Evolutionary conservation across 1,140 invertebrate genomes (phyloP), one percentile per base, ranked within the genome.

Genomic region (Temnothorax longispinosus): DNA sequence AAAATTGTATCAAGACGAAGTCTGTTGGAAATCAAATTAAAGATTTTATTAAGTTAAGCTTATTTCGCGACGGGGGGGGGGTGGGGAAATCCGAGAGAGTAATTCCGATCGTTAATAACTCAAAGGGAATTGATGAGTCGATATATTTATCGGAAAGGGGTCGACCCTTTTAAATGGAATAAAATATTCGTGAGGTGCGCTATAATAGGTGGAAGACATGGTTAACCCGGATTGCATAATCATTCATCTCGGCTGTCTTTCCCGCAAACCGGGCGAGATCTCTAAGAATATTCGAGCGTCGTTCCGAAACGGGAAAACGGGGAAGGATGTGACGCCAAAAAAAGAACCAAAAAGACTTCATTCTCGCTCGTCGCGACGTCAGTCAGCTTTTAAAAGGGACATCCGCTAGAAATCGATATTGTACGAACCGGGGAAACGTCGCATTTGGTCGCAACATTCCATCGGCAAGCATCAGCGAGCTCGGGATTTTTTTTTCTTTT

Each of bases 1-100:
- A 35, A 78, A 78, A 41, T 65, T 65, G 32, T 50, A 78, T 78
- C 47, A 47, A 35, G 44, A 44, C 11, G n/a, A 78, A 35, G 44
- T 38, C 41, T n/a, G 7, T n/a, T 11, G 18, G 32, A 78, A 65
- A 65, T 78, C 18, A 65, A 65, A 47, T 78, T 65, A 65, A 78
- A 47, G 60, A 35, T 64, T 78, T 78, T 21, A 65, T 78, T 47
- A 78, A 64, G 56, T 78, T 47, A 78, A 65, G 44, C 56, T 78
- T 65, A 65, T 78, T 65, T 32, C 58, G 15, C 58, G 27, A 44
- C 10, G 6, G 38, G 62, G 64, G 62, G 27, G 44, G 15, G 6
- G n/a, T n/a, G n/a, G 64, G 62, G 64, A 44, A 78, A 21, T 78
- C 18, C 38, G 44, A 62, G n/a, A 47, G 41, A 50, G 41, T n/a